phyloP scores from a whole-genome alignment of 2,113 vertebrate genomes.

The Bubo scandiacus region DNA sequence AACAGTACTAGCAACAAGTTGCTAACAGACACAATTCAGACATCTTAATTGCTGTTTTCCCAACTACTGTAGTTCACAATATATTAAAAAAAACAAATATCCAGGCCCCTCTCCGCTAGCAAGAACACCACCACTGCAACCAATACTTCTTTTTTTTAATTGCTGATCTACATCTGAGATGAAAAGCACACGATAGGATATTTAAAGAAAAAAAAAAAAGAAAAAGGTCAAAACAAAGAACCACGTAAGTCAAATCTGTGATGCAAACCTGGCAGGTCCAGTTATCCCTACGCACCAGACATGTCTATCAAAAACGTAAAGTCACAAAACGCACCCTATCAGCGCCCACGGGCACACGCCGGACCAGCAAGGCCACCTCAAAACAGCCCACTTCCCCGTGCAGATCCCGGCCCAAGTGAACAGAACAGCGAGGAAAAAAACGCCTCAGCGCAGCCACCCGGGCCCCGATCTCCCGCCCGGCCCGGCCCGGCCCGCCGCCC shows the following conservation, averaged over 20 bases:
- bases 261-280: rapidly evolving
- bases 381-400: not conserved
- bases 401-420: not conserved
- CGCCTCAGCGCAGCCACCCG: too few species aligned
- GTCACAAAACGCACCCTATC: rapidly evolving
- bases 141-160: not conserved
- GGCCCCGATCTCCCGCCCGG: too few species aligned
- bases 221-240: too few species aligned
- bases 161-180: too few species aligned
- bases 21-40: not conserved
- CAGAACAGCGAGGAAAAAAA: not conserved
- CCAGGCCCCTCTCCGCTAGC: not conserved
- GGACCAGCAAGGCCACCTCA: not conserved
- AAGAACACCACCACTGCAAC: not conserved
- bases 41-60: not conserved
- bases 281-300: rapidly evolving
- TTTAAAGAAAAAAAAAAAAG: rapidly evolving
- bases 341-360: rapidly evolving
- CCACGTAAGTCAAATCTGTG: rapidly evolving
- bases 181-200: rapidly evolving
- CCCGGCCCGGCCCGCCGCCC: too few species aligned
- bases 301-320: rapidly evolving
- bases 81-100: rapidly evolving
- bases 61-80: not conserved
- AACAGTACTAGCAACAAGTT: not conserved